Conservation (phyloP, 30 jellyfish, hydroid and myxozoan species). For the Catostylus mosaicus region DNA sequence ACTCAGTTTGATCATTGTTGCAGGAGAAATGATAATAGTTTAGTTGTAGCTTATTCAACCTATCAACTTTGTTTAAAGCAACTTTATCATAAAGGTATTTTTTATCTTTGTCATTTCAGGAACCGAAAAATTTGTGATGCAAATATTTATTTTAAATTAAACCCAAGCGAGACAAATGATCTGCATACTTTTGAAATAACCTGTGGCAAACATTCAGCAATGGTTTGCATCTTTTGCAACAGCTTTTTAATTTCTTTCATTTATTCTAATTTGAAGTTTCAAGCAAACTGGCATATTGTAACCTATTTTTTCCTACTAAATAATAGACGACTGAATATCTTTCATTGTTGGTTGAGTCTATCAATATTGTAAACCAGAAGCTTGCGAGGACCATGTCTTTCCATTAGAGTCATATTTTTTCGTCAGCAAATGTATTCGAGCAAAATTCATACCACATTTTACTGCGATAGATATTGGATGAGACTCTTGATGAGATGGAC, state of each 20-base stretch:
- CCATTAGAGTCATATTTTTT: neutral
- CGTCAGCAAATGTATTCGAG: neutral
- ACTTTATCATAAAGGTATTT: neutral
- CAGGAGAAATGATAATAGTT: neutral
- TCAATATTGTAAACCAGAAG: too few species aligned
- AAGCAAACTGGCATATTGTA: too few species aligned
- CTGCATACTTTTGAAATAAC: slow-evolving; percentile 51
- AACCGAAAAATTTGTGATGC: slow-evolving; percentile 27
- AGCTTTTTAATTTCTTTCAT: too few species aligned
- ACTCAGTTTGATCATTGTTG: too few species aligned
- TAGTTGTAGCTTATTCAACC: neutral
- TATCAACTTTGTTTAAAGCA: neutral
- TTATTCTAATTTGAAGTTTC: too few species aligned
- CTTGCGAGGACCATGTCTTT: neutral
- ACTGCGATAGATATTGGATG: neutral
- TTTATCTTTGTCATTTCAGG: neutral
- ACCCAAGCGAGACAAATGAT: neutral
- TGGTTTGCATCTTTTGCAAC: slow-evolving; percentile 3
- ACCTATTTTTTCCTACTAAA: neutral
- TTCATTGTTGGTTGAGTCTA: neutral
- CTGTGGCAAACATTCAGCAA: slow-evolving; percentile 45
- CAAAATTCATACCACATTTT: neutral
- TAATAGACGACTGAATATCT: neutral
- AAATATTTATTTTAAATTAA: slow-evolving; percentile 21
- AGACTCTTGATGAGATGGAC: neutral